Evolutionary conservation across 2,888 invertebrate genomes (phyloP).

Genomic region (Schrankia costaestrigalis): DNA sequence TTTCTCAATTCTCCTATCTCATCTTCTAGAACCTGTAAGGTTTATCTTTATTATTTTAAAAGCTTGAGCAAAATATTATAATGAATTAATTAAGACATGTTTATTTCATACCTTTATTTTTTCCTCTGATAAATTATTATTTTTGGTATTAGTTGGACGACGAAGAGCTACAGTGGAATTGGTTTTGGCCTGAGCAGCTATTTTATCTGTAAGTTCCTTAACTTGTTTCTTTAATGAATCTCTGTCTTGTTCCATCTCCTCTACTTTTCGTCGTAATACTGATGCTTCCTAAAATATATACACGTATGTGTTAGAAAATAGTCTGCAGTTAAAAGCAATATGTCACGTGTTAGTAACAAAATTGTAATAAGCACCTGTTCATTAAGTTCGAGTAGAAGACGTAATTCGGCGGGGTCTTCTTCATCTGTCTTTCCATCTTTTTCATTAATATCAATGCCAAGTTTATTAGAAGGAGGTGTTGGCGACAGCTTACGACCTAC

Average conservation of each 20-base stretch:
- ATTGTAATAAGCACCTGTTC: slow-evolving; percentile 82
- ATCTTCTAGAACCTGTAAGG: slow-evolving; percentile 82
- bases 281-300: slow-evolving; percentile 84
- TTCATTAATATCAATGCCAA: slow-evolving; percentile 84
- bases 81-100: not conserved
- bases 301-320: not conserved
- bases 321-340: not conserved
- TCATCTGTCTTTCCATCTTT: slow-evolving; percentile 88
- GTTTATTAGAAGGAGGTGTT: slow-evolving; percentile 82
- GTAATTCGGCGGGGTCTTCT: slow-evolving; percentile 91
- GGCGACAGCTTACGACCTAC: slow-evolving; percentile 86
- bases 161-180: slow-evolving; percentile 52
- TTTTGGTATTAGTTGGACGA: slow-evolving; percentile 57
- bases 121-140: slow-evolving; percentile 81
- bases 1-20: slow-evolving; percentile 87
- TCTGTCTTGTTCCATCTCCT: slow-evolving; percentile 90
- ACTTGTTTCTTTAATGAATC: slow-evolving; percentile 87
- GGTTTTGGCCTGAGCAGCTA: slow-evolving; percentile 70
- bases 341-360: not conserved
- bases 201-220: slow-evolving; percentile 88
- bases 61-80: not conserved
- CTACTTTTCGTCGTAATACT: slow-evolving; percentile 90
- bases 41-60: not conserved
- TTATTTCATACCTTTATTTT: slow-evolving; percentile 79
- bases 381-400: slow-evolving; percentile 91